Percentiles rank a stretch among this genome's conserved stretches.
These are phyloP conservation scores for Pocillopora grandis DNA, from an alignment of 92 coral and sea anemone genomes.

Conservation along the genomic window DNA sequence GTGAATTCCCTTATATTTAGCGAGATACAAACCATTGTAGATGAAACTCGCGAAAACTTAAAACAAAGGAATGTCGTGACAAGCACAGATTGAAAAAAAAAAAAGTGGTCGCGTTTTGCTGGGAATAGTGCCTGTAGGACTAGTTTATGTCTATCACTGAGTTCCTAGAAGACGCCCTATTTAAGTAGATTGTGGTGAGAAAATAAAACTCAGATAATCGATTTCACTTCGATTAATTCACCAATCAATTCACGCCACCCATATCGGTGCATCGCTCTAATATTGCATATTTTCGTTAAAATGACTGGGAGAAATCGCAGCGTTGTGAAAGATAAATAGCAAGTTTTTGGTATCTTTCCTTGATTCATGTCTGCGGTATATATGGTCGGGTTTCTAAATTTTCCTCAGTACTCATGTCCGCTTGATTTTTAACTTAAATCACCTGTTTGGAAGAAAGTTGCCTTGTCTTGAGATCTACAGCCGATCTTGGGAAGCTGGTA, in stretches of 20 bases:
- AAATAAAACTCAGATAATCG: slow-evolving; percentile 22
- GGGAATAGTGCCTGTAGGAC: background rate
- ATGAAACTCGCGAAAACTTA: too few species aligned
- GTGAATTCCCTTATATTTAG: too few species aligned
- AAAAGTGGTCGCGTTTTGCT: too few species aligned
- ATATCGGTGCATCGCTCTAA: background rate
- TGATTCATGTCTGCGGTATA: background rate
- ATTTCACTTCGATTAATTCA: background rate
- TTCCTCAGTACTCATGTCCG: background rate
- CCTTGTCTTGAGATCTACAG: slow-evolving; percentile 44
- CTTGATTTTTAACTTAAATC: background rate
- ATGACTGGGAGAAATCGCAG: background rate
- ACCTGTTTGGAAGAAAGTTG: slow-evolving; percentile 42
- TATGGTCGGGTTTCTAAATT: background rate
- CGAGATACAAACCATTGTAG: too few species aligned
- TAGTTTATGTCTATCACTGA: background rate
- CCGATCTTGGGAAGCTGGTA: slow-evolving; percentile 47
- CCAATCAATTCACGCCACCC: slow-evolving; percentile 18
- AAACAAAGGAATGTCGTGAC: too few species aligned
- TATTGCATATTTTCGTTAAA: background rate
- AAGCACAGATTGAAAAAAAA: too few species aligned
- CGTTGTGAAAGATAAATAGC: too few species aligned
- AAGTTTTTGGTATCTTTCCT: background rate
- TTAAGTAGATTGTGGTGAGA: slow-evolving; percentile 26
- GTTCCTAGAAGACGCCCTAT: background rate